Evolutionary conservation across 1,140 invertebrate genomes (phyloP).

Genomic region (Amphibalanus amphitrite): DNA sequence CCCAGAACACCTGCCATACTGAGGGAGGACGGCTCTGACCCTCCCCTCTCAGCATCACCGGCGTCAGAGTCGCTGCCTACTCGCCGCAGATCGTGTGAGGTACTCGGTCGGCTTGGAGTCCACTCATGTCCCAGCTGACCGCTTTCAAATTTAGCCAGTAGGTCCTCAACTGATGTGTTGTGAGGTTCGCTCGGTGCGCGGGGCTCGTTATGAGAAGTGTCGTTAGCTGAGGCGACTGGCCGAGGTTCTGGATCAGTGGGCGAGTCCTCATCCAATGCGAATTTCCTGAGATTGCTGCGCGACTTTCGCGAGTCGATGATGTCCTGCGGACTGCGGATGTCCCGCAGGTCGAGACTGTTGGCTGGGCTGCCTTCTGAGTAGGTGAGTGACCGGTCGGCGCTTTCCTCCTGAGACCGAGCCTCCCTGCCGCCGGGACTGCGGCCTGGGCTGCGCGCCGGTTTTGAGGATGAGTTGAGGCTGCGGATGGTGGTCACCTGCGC

Average conservation of each 20-base stretch:
- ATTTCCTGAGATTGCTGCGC: slow-evolving; percentile 18
- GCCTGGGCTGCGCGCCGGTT: neutral
- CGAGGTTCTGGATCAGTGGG: slow-evolving; percentile 4
- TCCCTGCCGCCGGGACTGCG: neutral
- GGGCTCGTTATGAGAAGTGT: neutral
- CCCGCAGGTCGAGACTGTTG: slow-evolving; percentile 14
- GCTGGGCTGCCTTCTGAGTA: slow-evolving; percentile 7
- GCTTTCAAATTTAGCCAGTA: slow-evolving; percentile 34
- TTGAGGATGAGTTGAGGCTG: neutral
- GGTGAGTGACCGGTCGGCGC: neutral
- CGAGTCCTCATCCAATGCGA: slow-evolving; percentile 18
- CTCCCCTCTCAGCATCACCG: neutral
- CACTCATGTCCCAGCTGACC: slow-evolving; percentile 24
- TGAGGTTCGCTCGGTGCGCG: neutral
- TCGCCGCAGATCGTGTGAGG: neutral
- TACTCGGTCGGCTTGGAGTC: neutral
- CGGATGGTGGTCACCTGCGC: slow-evolving; percentile 16
- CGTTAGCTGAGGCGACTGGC: neutral
- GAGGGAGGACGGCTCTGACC: neutral
- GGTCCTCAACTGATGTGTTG: slow-evolving; percentile 32
- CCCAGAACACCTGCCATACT: neutral
- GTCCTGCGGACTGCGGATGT: slow-evolving; percentile 17
- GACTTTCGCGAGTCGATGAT: slow-evolving; percentile 18
- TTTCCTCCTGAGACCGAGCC: slow-evolving; percentile 10
- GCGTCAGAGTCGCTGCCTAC: neutral